Conservation (phyloP, 2,113 vertebrate species). For the Triplophysa siluroides region DNA sequence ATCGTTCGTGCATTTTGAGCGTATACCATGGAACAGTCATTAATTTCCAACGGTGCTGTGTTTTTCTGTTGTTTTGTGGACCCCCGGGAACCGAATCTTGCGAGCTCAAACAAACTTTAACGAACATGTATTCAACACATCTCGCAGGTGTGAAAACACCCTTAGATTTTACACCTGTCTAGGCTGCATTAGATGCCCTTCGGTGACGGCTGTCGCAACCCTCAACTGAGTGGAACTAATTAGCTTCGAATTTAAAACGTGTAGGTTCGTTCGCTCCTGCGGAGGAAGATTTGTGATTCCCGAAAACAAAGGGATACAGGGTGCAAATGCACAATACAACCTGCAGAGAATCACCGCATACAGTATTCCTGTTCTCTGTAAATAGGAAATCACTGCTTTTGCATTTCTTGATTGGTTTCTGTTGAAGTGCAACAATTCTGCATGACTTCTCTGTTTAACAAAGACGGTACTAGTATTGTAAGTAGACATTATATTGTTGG, state of each 20-base stretch:
- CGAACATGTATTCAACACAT: slow-evolving; percentile 16
- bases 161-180: slow-evolving; percentile 38
- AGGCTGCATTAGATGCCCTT: slow-evolving; percentile 37
- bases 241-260: slow-evolving; percentile 18
- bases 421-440: not conserved
- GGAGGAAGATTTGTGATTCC: not conserved
- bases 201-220: slow-evolving; percentile 33
- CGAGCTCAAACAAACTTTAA: slow-evolving; percentile 26
- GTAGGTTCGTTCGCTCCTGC: slow-evolving; percentile 9
- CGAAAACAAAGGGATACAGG: slow-evolving; percentile 2
- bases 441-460: not conserved
- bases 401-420: slow-evolving; percentile 4
- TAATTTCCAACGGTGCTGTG: slow-evolving; percentile 19
- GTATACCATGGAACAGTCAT: slow-evolving; percentile 10
- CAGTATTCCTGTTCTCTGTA: not conserved
- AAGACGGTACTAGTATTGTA: not conserved
- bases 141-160: slow-evolving; percentile 35
- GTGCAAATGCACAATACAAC: slow-evolving; percentile 26
- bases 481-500: not conserved
- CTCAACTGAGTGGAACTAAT: slow-evolving; percentile 37
- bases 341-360: not conserved
- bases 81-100: slow-evolving; percentile 24
- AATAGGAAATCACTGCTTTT: not conserved
- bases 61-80: slow-evolving; percentile 23
- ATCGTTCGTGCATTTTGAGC: not conserved